These are phyloP conservation scores for Brenthis ino DNA, from an alignment of 2,888 invertebrate species.

Conservation along the genomic window DNA sequence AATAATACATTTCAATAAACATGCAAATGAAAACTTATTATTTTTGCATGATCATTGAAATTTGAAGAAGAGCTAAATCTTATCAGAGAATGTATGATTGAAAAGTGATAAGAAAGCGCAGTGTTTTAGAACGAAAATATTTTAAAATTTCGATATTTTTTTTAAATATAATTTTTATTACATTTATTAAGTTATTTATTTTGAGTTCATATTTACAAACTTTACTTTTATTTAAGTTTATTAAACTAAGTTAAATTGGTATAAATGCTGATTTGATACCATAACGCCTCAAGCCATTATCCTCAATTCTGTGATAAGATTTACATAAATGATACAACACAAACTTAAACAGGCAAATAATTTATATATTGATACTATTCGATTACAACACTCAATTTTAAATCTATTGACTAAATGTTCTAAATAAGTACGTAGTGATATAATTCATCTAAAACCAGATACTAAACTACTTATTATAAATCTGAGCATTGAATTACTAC, in stretches of 20 bases:
- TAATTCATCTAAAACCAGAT: slow-evolving; percentile 39
- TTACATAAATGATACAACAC: background rate
- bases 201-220: no score
- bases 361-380: slow-evolving; percentile 4
- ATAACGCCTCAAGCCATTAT: background rate
- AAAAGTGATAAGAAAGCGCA: no score
- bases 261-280: no score
- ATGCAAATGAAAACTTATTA: slow-evolving; percentile 6
- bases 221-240: no score
- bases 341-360: slow-evolving; percentile 5
- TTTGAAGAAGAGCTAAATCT: background rate
- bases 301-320: background rate
- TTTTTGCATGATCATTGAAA: background rate
- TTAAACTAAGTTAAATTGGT: no score
- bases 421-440: slow-evolving; percentile 2
- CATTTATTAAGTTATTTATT: no score
- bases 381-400: slow-evolving; percentile 4
- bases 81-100: no score
- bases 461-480: slow-evolving; percentile 41
- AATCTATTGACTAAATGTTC: slow-evolving; percentile 31
- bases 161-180: no score
- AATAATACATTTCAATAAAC: slow-evolving; percentile 24
- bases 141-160: no score
- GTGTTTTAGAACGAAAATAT: no score
- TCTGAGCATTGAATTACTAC: slow-evolving; percentile 20